These are phyloP conservation scores for Hypanus sabinus DNA, from an alignment of 2,113 vertebrate genomes.

Conservation along the genomic window DNA sequence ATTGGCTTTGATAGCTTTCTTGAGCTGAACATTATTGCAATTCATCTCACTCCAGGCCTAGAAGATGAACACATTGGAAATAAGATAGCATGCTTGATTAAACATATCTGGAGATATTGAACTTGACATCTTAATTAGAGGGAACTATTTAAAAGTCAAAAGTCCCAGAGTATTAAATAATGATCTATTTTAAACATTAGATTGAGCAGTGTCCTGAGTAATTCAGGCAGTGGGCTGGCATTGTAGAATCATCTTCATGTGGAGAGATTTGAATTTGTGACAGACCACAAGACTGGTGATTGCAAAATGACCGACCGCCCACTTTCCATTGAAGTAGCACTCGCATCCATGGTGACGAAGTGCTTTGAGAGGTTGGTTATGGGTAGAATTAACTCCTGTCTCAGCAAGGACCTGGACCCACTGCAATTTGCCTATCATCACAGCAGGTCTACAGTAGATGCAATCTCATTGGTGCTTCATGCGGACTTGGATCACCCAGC, in stretches of 20 bases:
- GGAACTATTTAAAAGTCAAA: slow-evolving; percentile 3
- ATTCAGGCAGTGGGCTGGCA: background rate
- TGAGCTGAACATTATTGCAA: background rate
- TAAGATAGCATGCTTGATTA: background rate
- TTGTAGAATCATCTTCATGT: background rate
- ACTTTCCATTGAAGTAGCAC: background rate
- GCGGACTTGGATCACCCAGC: too few species aligned
- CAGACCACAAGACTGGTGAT: background rate
- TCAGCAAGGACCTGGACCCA: too few species aligned
- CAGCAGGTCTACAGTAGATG: too few species aligned
- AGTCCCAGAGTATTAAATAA: slow-evolving; percentile 9
- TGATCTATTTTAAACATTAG: background rate
- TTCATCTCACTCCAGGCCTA: background rate
- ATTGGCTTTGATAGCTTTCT: background rate
- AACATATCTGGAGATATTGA: background rate
- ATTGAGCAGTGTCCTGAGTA: background rate
- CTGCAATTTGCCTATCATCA: too few species aligned
- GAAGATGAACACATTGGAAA: background rate
- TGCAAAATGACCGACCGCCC: too few species aligned
- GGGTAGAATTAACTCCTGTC: too few species aligned
- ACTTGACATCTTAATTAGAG: slow-evolving; percentile 24
- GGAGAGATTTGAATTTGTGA: background rate
- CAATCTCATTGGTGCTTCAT: too few species aligned
- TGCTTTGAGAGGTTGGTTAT: too few species aligned
- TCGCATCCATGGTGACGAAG: too few species aligned